phyloP scores from a whole-genome alignment of 2,888 invertebrate species.

The Lamellibrachia satsuma region DNA sequence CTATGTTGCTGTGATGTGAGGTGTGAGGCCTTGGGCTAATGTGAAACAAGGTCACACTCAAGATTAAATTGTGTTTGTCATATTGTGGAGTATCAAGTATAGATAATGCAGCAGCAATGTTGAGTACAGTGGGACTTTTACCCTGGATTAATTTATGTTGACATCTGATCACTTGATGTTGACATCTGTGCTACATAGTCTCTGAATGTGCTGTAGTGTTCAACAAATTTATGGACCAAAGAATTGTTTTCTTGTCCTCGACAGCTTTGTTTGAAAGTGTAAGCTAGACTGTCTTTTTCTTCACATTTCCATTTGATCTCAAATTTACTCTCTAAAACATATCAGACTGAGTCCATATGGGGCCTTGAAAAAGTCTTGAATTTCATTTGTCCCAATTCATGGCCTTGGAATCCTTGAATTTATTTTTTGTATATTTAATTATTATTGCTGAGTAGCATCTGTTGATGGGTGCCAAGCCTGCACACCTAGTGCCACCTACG shows the following conservation, averaged over 20 bases:
- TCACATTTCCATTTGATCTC: too few relatives aligned
- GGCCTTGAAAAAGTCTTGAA: too few relatives aligned
- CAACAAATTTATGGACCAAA: not conserved
- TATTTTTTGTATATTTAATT: too few relatives aligned
- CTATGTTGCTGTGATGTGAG: not conserved
- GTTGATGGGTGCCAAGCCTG: too few relatives aligned
- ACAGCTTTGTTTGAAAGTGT: not conserved
- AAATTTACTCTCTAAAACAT: too few relatives aligned
- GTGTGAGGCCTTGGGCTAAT: not conserved
- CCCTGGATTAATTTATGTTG: not conserved
- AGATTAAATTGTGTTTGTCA: not conserved
- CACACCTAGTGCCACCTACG: too few relatives aligned
- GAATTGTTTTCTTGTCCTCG: not conserved
- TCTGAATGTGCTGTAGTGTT: not conserved
- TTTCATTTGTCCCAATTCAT: too few relatives aligned
- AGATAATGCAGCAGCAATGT: not conserved
- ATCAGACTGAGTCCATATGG: too few relatives aligned
- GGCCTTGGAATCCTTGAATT: too few relatives aligned
- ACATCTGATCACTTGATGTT: not conserved
- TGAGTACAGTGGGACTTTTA: not conserved
- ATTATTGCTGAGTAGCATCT: too few relatives aligned
- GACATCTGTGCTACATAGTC: not conserved
- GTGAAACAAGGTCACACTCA: not conserved
- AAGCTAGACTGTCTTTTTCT: too few relatives aligned
- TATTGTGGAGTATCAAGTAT: not conserved